phyloP scores from a whole-genome alignment of 2,113 vertebrate species.

The Chauna torquata region DNA sequence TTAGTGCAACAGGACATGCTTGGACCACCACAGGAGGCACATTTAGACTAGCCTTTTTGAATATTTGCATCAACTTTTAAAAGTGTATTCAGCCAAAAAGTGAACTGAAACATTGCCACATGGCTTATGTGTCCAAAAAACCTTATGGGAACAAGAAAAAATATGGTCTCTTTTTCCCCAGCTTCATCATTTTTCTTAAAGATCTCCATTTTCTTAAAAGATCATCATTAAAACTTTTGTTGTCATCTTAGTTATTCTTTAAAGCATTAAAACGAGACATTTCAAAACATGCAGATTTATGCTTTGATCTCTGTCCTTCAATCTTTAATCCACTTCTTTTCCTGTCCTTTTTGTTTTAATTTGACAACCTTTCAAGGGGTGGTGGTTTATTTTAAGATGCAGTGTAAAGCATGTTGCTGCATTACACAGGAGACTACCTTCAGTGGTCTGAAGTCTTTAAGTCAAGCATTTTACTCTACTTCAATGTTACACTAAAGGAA shows the following conservation, averaged over 20 bases:
- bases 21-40: neutral
- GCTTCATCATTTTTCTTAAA: neutral
- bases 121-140: neutral
- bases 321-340: neutral
- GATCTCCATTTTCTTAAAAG: neutral
- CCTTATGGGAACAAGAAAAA: neutral
- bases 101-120: neutral
- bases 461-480: neutral
- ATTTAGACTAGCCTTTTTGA: neutral
- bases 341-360: neutral
- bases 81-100: neutral
- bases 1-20: neutral
- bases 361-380: neutral
- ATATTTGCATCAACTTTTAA: neutral
- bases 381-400: neutral
- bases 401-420: neutral
- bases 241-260: neutral
- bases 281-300: neutral
- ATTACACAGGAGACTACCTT: neutral
- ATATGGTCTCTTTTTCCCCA: neutral
- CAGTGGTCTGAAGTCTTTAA: neutral
- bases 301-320: neutral
- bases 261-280: fast-evolving
- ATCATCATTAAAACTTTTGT: neutral
- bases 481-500: neutral